These are phyloP conservation scores for Sebastes vulpes DNA, from an alignment of 2,797 vertebrate genomes.

Conservation along the genomic window DNA sequence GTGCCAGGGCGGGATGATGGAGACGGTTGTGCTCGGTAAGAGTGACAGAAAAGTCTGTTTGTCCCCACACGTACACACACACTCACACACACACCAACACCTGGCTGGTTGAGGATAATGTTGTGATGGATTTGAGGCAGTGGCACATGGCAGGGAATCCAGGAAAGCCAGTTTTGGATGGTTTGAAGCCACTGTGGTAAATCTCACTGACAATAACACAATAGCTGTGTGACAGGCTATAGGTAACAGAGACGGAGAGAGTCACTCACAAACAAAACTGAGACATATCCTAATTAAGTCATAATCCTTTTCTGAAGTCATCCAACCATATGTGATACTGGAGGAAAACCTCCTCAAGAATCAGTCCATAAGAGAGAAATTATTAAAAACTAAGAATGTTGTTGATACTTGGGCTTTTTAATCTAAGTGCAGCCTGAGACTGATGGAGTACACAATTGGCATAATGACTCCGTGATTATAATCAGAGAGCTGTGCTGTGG, in stretches of 20 bases:
- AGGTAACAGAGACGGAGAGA: background rate
- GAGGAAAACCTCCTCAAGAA: background rate
- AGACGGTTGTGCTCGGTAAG: background rate
- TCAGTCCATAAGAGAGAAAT: background rate
- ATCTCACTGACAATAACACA: conserved; percentile 14
- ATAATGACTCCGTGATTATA: conserved; percentile 57
- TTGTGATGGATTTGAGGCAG: conserved; percentile 28
- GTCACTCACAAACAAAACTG: background rate
- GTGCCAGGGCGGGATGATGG: conserved; percentile 5
- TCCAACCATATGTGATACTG: background rate
- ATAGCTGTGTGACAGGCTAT: background rate
- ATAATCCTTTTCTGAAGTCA: background rate
- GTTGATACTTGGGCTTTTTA: background rate
- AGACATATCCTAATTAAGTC: background rate
- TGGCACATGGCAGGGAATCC: background rate
- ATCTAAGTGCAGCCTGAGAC: conserved; percentile 28
- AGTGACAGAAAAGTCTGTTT: background rate
- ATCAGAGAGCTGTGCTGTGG: conserved; percentile 33
- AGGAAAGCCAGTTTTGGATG: conserved; percentile 18
- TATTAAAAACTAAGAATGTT: background rate
- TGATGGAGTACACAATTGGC: conserved; percentile 34
- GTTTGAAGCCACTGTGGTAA: conserved; percentile 12
- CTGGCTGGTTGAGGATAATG: conserved; percentile 12
- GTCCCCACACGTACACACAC: background rate
- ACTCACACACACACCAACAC: background rate